Evolutionary conservation across 2,113 vertebrate species (phyloP), one percentile per base, ranked within the genome.

Genomic region (Lanius ludovicianus): DNA sequence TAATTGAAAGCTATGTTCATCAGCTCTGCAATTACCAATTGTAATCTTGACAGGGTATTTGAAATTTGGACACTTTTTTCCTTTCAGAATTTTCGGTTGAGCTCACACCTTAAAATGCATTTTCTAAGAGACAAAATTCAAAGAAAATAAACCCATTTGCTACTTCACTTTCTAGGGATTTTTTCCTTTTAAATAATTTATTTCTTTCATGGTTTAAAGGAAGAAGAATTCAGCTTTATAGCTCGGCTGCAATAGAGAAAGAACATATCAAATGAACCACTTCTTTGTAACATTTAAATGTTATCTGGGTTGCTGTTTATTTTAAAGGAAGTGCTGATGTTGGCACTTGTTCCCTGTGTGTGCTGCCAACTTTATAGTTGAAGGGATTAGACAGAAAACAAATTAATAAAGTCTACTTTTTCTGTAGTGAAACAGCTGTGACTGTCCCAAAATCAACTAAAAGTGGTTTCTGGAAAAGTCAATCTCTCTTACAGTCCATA

Each of bases 301-400:
- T 96, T 95, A 71, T 87, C 91, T 62, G 67, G 88, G 47, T 84
- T 82, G 73, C 67, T 96, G 94, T 94, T 96, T 91, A 67, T 96
- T 95, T 89, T 24, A 75, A 91, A 93, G 93, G 92, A 95, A 90
- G 53, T 87, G n/a, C 74, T 81, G 56, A 87, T 95, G 53, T 65
- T 95, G 93, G 95, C 87, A 27, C 47, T 87, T 75, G 55, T 59
- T 85, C 90, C 50, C 53, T 74, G 37, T 44, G 39, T 73, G 64
- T 75, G 47, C 77, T 59, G 89, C 94, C 87, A 90, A 52, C 39
- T 96, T 77, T 84, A 46, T 76, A 77, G 70, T 15, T 84, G 79
- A 49, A 92, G 21, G 37, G 30, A 78, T 84, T 57, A 79, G 52
- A 90, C 46, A 91, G 82, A 95, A 93, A 94, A 93, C 60, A 93